A percentile compares a stretch with the other conserved stretches of the same genome.
phyloP scores from a whole-genome alignment of 2,888 invertebrate genomes.

The Nineta flava region DNA sequence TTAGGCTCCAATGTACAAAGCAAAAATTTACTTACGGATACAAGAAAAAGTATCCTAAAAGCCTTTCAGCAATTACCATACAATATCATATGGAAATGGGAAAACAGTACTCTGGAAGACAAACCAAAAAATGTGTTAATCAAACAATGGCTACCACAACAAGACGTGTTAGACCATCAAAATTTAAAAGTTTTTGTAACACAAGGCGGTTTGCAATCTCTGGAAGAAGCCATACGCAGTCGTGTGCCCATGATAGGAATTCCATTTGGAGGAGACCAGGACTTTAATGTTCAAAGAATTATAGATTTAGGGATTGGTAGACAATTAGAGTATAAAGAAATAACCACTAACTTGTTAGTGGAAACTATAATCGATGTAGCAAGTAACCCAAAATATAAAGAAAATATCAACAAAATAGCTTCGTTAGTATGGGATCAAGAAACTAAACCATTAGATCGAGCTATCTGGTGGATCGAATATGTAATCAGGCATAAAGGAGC shows the following conservation, averaged over 20 bases:
- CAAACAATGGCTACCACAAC: conserved; percentile 6
- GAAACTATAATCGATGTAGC: conserved; percentile 12
- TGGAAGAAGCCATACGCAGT: too few relatives aligned
- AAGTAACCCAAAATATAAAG: conserved; percentile 11
- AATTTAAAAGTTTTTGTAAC: too few relatives aligned
- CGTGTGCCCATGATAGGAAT: too few relatives aligned
- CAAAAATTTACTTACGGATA: conserved; percentile 14
- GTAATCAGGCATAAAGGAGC: too few relatives aligned
- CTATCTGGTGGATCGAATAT: too few relatives aligned
- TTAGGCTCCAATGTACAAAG: conserved; percentile 21
- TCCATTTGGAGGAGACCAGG: too few relatives aligned
- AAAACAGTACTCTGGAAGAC: conserved; percentile 14
- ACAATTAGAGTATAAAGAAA: conserved; percentile 9
- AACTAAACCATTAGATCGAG: too few relatives aligned
- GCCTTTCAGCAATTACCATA: conserved; percentile 18
- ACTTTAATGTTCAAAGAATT: background rate
- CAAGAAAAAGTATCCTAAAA: conserved; percentile 15
- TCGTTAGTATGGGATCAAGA: too few relatives aligned
- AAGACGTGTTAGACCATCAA: conserved; percentile 8
- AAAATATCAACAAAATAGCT: too few relatives aligned
- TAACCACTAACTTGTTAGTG: conserved; percentile 8
- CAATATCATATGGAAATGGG: conserved; percentile 21
- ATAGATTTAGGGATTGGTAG: conserved; percentile 12
- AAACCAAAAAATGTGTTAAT: conserved; percentile 17
- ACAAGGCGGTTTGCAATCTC: too few relatives aligned